phyloP scores from a whole-genome alignment of 2,113 vertebrate genomes.

The Agapornis roseicollis region DNA sequence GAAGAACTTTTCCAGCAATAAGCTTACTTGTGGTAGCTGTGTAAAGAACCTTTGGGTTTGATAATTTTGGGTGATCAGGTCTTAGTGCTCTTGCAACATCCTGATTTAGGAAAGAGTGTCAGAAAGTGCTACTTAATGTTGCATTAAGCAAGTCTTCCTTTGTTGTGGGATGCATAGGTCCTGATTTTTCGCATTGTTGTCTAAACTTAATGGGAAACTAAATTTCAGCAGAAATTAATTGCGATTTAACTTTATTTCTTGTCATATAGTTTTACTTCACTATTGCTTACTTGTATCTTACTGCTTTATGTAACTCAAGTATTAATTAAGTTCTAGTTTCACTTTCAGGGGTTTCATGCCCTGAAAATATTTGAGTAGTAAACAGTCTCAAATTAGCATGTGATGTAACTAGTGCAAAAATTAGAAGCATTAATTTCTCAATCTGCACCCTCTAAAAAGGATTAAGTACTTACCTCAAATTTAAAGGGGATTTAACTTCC shows the following conservation, averaged over 20 bases:
- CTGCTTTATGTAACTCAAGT: background rate
- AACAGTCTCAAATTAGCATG: background rate
- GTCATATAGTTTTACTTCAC: background rate
- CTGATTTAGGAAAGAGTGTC: background rate
- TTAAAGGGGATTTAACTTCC: background rate
- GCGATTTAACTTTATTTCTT: background rate
- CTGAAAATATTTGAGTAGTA: background rate
- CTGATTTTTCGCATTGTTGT: background rate
- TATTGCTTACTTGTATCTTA: background rate
- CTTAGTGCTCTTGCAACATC: background rate
- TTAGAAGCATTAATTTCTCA: background rate
- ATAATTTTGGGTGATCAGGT: background rate
- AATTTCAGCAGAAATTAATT: background rate
- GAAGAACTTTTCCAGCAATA: background rate
- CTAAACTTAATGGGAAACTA: background rate
- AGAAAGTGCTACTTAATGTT: background rate
- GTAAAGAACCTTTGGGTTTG: background rate
- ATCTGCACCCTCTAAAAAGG: background rate
- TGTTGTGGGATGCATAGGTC: background rate
- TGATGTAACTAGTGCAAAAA: background rate
- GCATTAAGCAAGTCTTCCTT: background rate
- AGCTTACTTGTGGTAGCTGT: background rate
- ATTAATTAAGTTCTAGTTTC: background rate
- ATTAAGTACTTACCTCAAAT: background rate
- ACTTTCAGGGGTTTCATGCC: background rate